Evolutionary conservation across 1,140 invertebrate species (phyloP).

Genomic region (Trichomalopsis sarcophagae): DNA sequence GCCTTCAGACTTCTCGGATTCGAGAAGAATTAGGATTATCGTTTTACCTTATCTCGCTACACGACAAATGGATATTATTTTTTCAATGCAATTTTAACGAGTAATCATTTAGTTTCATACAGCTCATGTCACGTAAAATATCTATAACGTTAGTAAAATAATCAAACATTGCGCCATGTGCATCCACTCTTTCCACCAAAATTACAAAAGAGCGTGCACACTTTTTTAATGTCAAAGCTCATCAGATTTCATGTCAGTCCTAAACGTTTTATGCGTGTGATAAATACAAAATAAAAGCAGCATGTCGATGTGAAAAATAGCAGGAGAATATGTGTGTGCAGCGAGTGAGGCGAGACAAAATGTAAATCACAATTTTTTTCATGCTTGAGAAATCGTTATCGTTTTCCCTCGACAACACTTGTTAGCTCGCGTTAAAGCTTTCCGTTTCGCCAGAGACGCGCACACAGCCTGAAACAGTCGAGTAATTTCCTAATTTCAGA

Average conservation of each 20-base stretch:
- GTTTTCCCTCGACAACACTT: slow-evolving; percentile 17
- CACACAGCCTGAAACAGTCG: too few relatives aligned
- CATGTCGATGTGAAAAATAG: not conserved
- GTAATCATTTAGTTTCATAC: too few relatives aligned
- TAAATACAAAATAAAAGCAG: not conserved
- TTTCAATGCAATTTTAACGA: too few relatives aligned
- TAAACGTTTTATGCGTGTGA: not conserved
- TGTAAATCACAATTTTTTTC: slow-evolving; percentile 14
- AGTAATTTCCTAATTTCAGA: too few relatives aligned
- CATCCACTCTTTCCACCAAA: not conserved
- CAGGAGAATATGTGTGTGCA: not conserved
- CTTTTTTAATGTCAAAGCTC: too few relatives aligned
- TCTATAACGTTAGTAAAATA: not conserved
- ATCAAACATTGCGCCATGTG: not conserved
- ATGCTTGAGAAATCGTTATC: not conserved
- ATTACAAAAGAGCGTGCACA: too few relatives aligned
- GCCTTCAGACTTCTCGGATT: too few relatives aligned
- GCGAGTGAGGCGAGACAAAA: not conserved
- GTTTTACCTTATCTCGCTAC: too few relatives aligned
- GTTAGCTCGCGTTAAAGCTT: not conserved
- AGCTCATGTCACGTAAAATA: too few relatives aligned
- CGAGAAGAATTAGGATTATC: too few relatives aligned
- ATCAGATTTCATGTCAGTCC: not conserved
- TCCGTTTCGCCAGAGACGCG: not conserved
- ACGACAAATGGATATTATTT: too few relatives aligned